Conservation (phyloP, 2,113 vertebrate genomes). For the Ammospiza caudacuta region DNA sequence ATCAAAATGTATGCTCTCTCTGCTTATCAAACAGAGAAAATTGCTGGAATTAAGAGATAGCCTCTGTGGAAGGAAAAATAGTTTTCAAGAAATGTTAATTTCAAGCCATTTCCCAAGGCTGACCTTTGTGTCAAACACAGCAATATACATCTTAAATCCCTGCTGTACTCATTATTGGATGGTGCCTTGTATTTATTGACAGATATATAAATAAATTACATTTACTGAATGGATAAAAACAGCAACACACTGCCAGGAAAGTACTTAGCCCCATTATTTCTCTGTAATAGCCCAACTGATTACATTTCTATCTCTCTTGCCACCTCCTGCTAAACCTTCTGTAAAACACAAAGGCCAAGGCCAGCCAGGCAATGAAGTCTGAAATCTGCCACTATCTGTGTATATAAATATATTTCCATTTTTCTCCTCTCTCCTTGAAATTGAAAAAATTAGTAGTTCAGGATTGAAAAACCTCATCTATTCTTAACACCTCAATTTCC, state of each 20-base stretch:
- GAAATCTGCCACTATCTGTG: neutral
- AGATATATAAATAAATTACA: conserved; percentile 71
- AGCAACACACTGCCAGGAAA: conserved; percentile 42
- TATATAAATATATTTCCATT: neutral
- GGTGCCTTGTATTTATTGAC: conserved; percentile 61
- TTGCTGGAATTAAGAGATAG: conserved; percentile 75
- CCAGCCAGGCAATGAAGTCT: neutral
- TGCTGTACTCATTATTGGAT: conserved; percentile 54
- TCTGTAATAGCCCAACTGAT: conserved; percentile 50
- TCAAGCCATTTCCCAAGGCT: conserved; percentile 43
- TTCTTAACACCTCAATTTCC: neutral
- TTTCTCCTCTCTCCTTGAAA: neutral
- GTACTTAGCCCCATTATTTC: conserved; percentile 49
- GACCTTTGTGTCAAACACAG: conserved; percentile 61
- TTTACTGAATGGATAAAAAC: conserved; percentile 57
- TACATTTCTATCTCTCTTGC: conserved; percentile 49
- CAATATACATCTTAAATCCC: conserved; percentile 52
- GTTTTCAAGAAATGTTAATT: conserved; percentile 71
- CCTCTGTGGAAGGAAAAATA: conserved; percentile 48
- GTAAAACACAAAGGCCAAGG: conserved; percentile 8
- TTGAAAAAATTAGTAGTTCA: neutral
- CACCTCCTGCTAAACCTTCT: conserved; percentile 53
- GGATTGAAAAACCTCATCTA: neutral
- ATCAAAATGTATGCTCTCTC: conserved; percentile 54
- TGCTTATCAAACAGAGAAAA: conserved; percentile 72